phyloP scores from a whole-genome alignment of 1,140 invertebrate genomes.

The Listronotus oregonensis region DNA sequence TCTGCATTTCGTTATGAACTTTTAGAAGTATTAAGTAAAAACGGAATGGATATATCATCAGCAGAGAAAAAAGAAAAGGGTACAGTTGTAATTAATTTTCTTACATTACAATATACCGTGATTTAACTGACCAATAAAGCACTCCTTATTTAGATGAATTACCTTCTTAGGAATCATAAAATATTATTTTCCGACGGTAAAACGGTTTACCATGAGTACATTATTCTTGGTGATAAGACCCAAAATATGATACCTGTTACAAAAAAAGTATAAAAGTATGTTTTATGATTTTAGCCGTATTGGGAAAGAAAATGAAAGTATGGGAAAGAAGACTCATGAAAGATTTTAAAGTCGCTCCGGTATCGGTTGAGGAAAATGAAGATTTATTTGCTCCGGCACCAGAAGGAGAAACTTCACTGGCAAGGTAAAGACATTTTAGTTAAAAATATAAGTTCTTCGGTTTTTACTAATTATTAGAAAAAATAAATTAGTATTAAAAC shows the following conservation, averaged over 20 bases:
- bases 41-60: slow-evolving; percentile 76
- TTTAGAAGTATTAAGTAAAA: slow-evolving; percentile 78
- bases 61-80: slow-evolving; percentile 73
- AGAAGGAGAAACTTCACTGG: slow-evolving; percentile 66
- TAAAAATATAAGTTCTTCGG: background rate
- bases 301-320: slow-evolving; percentile 76
- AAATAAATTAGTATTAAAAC: no score
- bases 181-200: no score
- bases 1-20: slow-evolving; percentile 81
- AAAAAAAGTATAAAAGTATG: no score
- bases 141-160: no score
- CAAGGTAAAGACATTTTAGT: slow-evolving; percentile 54
- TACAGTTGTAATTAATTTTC: slow-evolving; percentile 42
- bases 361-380: slow-evolving; percentile 63
- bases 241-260: no score
- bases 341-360: slow-evolving; percentile 81
- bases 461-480: slow-evolving; percentile 2
- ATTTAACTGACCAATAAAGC: no score
- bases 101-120: no score
- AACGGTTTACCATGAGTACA: no score
- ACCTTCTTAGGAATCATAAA: no score
- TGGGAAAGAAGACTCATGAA: slow-evolving; percentile 85
- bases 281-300: slow-evolving; percentile 58
- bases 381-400: slow-evolving; percentile 58
- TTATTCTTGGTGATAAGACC: no score